These are phyloP conservation scores for Zingel zingel DNA, from an alignment of 2,113 vertebrate genomes.

Conservation along the genomic window DNA sequence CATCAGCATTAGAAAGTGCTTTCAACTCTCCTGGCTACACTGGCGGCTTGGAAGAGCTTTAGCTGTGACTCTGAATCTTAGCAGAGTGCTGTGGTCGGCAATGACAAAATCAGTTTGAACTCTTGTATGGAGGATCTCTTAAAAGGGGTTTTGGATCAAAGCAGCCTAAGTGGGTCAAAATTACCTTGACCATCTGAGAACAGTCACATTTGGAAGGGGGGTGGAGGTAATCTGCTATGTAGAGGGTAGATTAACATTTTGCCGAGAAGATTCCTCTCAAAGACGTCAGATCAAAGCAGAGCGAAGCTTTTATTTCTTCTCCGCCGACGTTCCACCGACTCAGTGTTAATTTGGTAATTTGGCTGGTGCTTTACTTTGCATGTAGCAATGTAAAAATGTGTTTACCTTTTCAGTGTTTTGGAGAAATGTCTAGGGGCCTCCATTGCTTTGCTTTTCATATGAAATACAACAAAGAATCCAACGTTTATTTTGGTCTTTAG, in stretches of 20 bases:
- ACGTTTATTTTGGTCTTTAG: slow-evolving; percentile 34
- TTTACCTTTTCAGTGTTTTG: slow-evolving; percentile 63
- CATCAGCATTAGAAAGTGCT: slow-evolving; percentile 80
- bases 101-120: slow-evolving; percentile 82
- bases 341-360: slow-evolving; percentile 71
- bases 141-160: slow-evolving; percentile 83
- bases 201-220: slow-evolving; percentile 75
- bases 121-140: slow-evolving; percentile 75
- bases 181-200: slow-evolving; percentile 85
- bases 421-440: slow-evolving; percentile 34
- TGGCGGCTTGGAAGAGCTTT: slow-evolving; percentile 76
- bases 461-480: slow-evolving; percentile 42
- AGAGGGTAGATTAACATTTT: slow-evolving; percentile 82
- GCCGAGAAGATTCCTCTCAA: slow-evolving; percentile 74
- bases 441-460: slow-evolving; percentile 46
- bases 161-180: slow-evolving; percentile 83
- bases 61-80: slow-evolving; percentile 71
- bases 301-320: slow-evolving; percentile 66
- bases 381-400: slow-evolving; percentile 45
- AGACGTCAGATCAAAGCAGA: slow-evolving; percentile 83
- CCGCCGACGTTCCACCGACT: slow-evolving; percentile 60
- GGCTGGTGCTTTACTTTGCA: slow-evolving; percentile 49
- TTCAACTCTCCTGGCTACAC: slow-evolving; percentile 80
- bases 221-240: slow-evolving; percentile 79
- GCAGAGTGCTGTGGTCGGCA: slow-evolving; percentile 71